Percentiles rank a stretch among this genome's conserved stretches.
Conservation (phyloP, 2,113 vertebrate species). For the Ellobius talpinus region DNA sequence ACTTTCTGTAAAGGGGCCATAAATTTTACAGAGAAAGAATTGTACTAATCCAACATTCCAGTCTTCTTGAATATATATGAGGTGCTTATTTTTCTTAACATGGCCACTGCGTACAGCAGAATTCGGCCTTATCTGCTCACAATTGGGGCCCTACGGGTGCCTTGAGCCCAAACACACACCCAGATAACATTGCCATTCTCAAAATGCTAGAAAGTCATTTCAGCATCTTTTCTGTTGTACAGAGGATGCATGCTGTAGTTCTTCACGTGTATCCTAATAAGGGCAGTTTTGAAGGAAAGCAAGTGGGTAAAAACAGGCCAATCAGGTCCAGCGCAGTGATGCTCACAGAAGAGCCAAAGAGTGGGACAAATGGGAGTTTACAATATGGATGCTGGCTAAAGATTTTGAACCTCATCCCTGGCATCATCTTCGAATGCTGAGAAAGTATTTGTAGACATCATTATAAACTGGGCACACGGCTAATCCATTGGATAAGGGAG, state of each 20-base stretch:
- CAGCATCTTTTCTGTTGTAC: background rate
- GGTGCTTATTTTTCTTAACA: background rate
- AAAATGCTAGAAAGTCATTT: background rate
- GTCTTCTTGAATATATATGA: background rate
- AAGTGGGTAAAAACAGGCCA: no score
- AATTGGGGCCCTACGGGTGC: background rate
- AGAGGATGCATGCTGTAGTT: background rate
- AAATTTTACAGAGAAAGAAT: background rate
- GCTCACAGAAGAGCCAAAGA: background rate
- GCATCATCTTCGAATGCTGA: background rate
- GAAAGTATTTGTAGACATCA: background rate
- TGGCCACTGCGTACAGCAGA: background rate
- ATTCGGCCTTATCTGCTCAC: background rate
- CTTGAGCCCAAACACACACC: background rate
- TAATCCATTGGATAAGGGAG: background rate
- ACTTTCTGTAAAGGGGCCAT: background rate
- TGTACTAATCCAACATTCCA: background rate
- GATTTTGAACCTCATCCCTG: accelerated
- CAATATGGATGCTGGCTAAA: accelerated
- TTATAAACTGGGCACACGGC: accelerated
- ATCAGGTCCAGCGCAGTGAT: background rate
- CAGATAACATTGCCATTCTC: background rate
- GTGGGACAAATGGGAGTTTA: accelerated
- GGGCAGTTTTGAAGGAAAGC: background rate
- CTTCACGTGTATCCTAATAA: background rate